Evolutionary conservation across 2,113 vertebrate species (phyloP).

Genomic region (Pholis gunnellus): DNA sequence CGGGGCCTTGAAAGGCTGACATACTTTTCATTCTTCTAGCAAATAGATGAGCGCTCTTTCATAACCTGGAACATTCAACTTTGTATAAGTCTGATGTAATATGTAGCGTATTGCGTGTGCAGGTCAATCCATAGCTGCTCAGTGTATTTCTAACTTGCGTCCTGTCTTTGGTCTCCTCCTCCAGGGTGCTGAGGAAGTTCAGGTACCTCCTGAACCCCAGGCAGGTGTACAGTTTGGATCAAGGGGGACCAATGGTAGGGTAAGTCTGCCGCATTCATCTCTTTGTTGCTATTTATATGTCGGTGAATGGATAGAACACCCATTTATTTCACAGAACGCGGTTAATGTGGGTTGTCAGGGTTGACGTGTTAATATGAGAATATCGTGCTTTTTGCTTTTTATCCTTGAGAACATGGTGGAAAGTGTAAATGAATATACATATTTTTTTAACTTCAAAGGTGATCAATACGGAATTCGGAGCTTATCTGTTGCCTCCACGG

Average conservation of each 20-base stretch:
- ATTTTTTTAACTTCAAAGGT: no score
- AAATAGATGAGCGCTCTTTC: background rate
- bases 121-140: background rate
- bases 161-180: background rate
- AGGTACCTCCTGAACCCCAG: slow-evolving; percentile 94
- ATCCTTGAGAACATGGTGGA: no score
- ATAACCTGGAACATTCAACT: background rate
- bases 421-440: no score
- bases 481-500: no score
- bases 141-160: background rate
- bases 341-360: no score
- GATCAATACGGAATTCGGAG: no score
- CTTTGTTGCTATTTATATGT: no score
- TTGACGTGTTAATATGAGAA: no score
- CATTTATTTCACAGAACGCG: no score
- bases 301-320: no score
- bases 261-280: slow-evolving; percentile 76
- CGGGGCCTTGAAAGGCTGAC: background rate
- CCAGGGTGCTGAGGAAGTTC: slow-evolving; percentile 92
- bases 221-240: slow-evolving; percentile 90
- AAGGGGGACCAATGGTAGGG: slow-evolving; percentile 88
- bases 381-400: no score
- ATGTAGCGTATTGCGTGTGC: background rate
- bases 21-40: background rate
- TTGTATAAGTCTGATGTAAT: background rate